Evolutionary conservation across 2,888 invertebrate genomes (phyloP), one percentile per base, ranked within the genome.

Genomic region (Lithophane ornitopus): DNA sequence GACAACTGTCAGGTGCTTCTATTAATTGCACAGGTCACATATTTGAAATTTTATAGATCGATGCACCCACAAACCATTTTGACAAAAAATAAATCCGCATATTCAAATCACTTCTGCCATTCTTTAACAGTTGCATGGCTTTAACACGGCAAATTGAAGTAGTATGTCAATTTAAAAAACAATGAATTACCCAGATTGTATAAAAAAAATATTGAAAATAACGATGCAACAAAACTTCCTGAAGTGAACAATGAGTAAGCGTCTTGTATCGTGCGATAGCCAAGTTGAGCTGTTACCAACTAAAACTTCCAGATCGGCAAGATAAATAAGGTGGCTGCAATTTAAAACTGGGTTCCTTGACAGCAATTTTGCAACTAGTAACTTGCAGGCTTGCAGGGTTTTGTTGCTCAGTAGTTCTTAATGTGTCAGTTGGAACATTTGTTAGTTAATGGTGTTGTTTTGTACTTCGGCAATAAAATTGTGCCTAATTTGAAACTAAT

Each of bases 241-340:
- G 62, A 61, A 76, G 49, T 70, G 75, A 69, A 84, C 81, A 84
- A 71, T 80, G 85, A 80, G 70, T 85, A 63, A 82, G 85, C 81
- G 28, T 61, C 66, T 84, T 69, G n/a, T 34, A 65, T 82, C 72
- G 73, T 34, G 7, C 46, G 65, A 70, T 70, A 76, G n/a, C 49
- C 59, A 67, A 82, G 75, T 70, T 67, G 44, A 66, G 70, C 69
- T 67, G 81, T 76, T 81, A 73, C 70, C 28, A 85, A 78, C 77
- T 75, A 58, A 74, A 81, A 85, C 76, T 80, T 73, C 14, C 65
- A 67, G 71, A 76, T 76, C 70, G 52, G 34, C 41, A 63, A 63
- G 76, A 83, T 85, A 86, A 85, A 85, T 86, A 85, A 77, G 67
- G 49, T 54, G 54, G 70, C 41, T 70, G 78, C 73, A 76, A 82